Evolutionary conservation across 2,797 vertebrate genomes (phyloP).

Genomic region (Lepus oiostolus): DNA sequence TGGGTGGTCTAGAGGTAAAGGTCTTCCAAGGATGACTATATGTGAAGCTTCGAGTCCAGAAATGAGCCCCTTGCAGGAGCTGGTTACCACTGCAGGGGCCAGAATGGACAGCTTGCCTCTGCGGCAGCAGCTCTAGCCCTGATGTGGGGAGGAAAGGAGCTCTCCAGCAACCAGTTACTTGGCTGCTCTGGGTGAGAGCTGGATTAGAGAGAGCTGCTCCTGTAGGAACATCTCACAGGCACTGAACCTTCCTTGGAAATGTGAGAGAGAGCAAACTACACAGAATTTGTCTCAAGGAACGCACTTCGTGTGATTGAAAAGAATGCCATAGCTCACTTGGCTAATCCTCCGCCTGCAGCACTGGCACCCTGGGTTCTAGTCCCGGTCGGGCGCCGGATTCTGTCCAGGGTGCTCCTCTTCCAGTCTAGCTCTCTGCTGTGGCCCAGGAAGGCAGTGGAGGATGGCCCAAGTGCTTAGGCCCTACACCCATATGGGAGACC

Average conservation of each 20-base stretch:
- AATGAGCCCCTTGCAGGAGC: not conserved
- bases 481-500: too few relatives aligned
- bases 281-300: not conserved
- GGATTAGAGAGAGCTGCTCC: not conserved
- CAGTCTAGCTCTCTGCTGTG: too few relatives aligned
- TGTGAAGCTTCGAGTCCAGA: not conserved
- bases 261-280: not conserved
- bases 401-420: too few relatives aligned
- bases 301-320: not conserved
- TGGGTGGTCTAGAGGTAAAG: not conserved
- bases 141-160: not conserved
- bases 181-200: not conserved
- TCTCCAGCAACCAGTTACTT: not conserved
- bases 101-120: not conserved
- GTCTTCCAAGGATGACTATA: not conserved
- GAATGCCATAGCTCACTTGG: not conserved
- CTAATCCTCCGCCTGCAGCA: too few relatives aligned
- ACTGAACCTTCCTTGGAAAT: not conserved
- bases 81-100: not conserved
- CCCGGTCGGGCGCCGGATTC: too few relatives aligned
- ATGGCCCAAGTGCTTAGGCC: too few relatives aligned
- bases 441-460: too few relatives aligned
- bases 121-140: not conserved
- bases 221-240: not conserved
- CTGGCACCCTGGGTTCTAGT: too few relatives aligned